These are phyloP conservation scores for Neuroterus valhalla DNA, from an alignment of 1,140 invertebrate genomes.

Conservation along the genomic window DNA sequence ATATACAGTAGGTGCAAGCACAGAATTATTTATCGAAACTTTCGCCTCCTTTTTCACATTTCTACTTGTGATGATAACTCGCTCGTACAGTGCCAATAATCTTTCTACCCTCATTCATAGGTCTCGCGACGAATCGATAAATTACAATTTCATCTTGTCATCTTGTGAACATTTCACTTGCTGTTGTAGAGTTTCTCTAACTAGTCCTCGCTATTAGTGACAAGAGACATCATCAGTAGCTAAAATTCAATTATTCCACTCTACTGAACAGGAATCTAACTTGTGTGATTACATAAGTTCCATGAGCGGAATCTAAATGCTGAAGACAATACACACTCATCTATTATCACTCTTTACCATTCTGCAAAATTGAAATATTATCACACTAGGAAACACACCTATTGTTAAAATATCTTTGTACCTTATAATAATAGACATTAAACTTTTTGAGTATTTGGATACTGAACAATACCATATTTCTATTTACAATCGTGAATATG, in stretches of 20 bases:
- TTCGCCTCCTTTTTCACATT: too few species aligned
- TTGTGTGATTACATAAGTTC: neutral
- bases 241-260: slow-evolving; percentile 10
- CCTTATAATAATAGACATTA: neutral
- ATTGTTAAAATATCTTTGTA: neutral
- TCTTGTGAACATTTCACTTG: neutral
- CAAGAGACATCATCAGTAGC: slow-evolving; percentile 24
- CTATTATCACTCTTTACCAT: neutral
- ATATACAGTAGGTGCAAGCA: too few species aligned
- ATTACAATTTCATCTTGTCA: too few species aligned
- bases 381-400: neutral
- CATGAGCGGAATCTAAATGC: neutral
- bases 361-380: slow-evolving; percentile 1
- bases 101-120: too few species aligned
- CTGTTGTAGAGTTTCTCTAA: neutral
- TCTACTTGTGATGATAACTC: too few species aligned
- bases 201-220: neutral
- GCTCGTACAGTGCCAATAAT: too few species aligned
- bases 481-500: too few species aligned
- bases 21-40: too few species aligned
- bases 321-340: neutral
- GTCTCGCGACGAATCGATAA: too few species aligned
- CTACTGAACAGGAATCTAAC: slow-evolving; percentile 13
- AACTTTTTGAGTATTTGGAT: neutral
- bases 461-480: too few species aligned